These are phyloP conservation scores for Pteropus rufus DNA, from an alignment of 2,797 vertebrate genomes.

Conservation along the genomic window DNA sequence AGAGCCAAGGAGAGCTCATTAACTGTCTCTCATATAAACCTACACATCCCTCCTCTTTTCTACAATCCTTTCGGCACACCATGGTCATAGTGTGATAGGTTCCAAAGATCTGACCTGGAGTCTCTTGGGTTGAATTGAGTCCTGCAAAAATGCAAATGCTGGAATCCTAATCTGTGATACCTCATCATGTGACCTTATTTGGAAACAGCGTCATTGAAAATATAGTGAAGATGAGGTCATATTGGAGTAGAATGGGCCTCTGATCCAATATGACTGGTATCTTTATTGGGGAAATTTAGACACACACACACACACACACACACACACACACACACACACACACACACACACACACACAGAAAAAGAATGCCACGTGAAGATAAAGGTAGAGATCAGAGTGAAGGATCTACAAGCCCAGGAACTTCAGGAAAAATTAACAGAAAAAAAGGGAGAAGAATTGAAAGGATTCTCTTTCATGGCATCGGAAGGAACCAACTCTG, in stretches of 20 bases:
- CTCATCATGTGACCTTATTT: not conserved
- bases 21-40: not conserved
- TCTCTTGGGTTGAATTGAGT: not conserved
- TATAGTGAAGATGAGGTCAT: not conserved
- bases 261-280: not conserved
- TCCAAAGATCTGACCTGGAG: not conserved
- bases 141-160: not conserved
- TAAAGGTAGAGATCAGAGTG: not conserved
- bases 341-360: not conserved
- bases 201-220: not conserved
- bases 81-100: not conserved
- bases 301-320: not conserved
- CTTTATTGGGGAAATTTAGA: not conserved
- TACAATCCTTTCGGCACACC: not conserved
- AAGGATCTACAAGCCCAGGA: not conserved
- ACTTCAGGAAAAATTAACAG: not conserved
- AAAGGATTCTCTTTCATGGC: not conserved
- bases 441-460: not conserved
- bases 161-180: not conserved
- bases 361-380: not conserved
- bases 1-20: not conserved
- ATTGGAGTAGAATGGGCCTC: not conserved
- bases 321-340: too few relatives aligned
- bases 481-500: not conserved
- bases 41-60: not conserved